Evolutionary conservation across 2,888 invertebrate genomes (phyloP).

Genomic region (Apotomis capreana): DNA sequence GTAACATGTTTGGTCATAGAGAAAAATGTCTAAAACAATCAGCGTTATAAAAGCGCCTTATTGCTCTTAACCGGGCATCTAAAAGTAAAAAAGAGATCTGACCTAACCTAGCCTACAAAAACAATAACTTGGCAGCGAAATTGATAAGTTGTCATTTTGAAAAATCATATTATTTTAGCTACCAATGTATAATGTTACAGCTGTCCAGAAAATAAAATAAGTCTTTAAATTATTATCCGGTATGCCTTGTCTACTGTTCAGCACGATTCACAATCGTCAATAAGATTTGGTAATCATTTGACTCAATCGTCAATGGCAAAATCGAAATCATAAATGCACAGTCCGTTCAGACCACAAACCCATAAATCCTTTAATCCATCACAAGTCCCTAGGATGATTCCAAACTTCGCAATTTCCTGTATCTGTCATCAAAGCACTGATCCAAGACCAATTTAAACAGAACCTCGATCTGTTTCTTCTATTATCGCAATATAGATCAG

Average conservation of each 20-base stretch:
- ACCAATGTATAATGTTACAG: too few species aligned
- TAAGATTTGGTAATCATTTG: background rate
- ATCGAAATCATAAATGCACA: slow-evolving; percentile 21
- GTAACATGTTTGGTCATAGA: too few species aligned
- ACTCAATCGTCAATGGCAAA: slow-evolving; percentile 10
- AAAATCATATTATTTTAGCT: too few species aligned
- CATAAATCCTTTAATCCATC: slow-evolving; percentile 34
- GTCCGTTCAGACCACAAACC: slow-evolving; percentile 4
- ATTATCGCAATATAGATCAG: background rate
- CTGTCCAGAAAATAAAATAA: too few species aligned
- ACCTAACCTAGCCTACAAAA: too few species aligned
- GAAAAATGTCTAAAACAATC: too few species aligned
- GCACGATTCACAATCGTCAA: background rate
- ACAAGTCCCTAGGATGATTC: slow-evolving; percentile 34
- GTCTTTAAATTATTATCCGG: too few species aligned
- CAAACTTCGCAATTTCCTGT: slow-evolving; percentile 37
- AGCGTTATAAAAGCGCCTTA: too few species aligned
- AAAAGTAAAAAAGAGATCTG: too few species aligned
- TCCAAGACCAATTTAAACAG: background rate
- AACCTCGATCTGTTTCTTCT: background rate
- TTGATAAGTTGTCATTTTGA: too few species aligned
- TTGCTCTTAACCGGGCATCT: too few species aligned
- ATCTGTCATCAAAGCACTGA: slow-evolving; percentile 38
- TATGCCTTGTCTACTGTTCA: background rate
- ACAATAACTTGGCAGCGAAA: too few species aligned